A percentile compares a stretch with the other conserved stretches of the same genome.
Conservation (phyloP, 2,113 vertebrate genomes). For the Furnarius figulus region DNA sequence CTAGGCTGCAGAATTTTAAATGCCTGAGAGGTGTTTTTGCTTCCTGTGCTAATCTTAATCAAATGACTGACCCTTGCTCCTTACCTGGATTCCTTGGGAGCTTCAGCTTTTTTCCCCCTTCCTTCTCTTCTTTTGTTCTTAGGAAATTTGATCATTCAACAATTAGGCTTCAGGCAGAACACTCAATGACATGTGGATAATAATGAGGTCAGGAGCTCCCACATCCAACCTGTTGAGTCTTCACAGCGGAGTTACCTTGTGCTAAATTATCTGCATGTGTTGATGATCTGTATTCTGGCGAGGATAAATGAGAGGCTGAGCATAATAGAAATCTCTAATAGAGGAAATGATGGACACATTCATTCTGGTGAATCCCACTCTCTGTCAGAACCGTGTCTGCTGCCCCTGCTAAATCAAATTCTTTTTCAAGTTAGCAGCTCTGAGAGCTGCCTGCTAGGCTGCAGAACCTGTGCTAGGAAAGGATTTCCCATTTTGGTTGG, state of each 20-base stretch:
- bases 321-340: constrained; percentile 27
- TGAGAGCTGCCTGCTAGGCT: constrained; percentile 24
- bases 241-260: constrained; percentile 8
- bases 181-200: neutral
- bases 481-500: constrained; percentile 26
- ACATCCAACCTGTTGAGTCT: constrained; percentile 60
- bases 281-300: constrained; percentile 42
- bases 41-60: constrained; percentile 1
- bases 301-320: constrained; percentile 37
- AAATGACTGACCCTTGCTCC: neutral
- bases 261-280: constrained; percentile 46
- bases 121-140: neutral
- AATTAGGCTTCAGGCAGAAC: constrained; percentile 25
- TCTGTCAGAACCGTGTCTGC: neutral
- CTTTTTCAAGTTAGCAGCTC: constrained; percentile 15
- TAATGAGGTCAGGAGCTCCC: constrained; percentile 37
- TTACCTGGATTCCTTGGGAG: constrained; percentile 24
- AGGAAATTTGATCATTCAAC: neutral
- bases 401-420: constrained; percentile 13
- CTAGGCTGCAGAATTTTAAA: neutral
- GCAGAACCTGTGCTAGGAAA: neutral
- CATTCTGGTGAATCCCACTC: constrained; percentile 7
- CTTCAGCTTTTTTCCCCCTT: accelerated
- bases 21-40: neutral
- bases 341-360: constrained; percentile 25